phyloP scores from a whole-genome alignment of 2,797 vertebrate species.

The Jordanella pulchra region DNA sequence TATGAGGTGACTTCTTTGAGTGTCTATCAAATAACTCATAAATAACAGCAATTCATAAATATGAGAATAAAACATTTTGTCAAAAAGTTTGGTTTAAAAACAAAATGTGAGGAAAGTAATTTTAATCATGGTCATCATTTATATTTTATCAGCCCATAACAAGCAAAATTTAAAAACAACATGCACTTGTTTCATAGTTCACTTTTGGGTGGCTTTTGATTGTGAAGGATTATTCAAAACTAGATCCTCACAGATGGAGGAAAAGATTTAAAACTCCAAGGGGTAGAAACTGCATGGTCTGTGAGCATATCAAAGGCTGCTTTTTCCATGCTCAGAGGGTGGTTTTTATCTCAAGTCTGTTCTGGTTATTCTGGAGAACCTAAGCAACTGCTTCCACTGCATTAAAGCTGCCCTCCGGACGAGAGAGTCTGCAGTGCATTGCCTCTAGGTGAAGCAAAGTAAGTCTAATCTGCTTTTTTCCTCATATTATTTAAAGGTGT shows the following conservation, averaged over 20 bases:
- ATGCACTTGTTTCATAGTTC: neutral
- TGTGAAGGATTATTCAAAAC: neutral
- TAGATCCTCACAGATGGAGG: slow-evolving; percentile 3
- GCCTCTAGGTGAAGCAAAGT: slow-evolving; percentile 2
- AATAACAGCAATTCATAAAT: too few relatives aligned
- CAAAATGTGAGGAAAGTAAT: too few relatives aligned
- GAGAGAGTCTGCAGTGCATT: neutral
- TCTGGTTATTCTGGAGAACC: slow-evolving; percentile 1
- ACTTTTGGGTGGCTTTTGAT: neutral
- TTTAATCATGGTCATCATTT: too few relatives aligned
- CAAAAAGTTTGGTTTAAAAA: too few relatives aligned
- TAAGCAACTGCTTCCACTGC: neutral
- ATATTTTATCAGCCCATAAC: too few relatives aligned
- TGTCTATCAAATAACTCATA: too few relatives aligned
- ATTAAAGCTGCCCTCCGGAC: neutral
- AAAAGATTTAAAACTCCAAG: neutral
- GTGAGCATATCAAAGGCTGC: neutral
- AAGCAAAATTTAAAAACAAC: neutral
- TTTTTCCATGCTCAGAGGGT: neutral
- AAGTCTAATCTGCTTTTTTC: neutral
- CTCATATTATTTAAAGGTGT: neutral
- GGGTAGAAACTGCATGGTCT: neutral
- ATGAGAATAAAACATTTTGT: too few relatives aligned
- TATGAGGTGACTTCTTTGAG: too few relatives aligned
- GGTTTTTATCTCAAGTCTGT: neutral